These are phyloP conservation scores for Nixonia krombeini DNA, from an alignment of 1,140 invertebrate species.

Conservation along the genomic window DNA sequence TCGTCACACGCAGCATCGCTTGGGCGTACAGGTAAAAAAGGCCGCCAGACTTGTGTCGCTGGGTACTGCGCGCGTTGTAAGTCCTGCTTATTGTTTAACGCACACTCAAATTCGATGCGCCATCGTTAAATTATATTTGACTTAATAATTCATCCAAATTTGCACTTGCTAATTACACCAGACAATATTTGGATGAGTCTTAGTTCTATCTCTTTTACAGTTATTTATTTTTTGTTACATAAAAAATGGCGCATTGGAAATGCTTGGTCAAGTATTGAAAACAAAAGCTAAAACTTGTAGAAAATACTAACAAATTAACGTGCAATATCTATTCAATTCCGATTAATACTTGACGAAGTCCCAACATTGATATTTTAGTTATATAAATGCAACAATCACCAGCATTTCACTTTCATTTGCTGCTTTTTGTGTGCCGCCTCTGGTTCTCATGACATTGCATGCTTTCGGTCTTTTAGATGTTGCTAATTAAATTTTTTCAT, in stretches of 20 bases:
- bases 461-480: conserved; percentile 13
- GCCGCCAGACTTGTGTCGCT: conserved; percentile 72
- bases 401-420: conserved; percentile 70
- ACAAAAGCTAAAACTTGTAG: conserved; percentile 9
- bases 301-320: conserved; percentile 32
- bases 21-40: conserved; percentile 92
- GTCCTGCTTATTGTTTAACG: conserved; percentile 73
- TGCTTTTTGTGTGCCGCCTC: conserved; percentile 68
- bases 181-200: too few relatives aligned
- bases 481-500: conserved; percentile 19
- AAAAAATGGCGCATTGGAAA: conserved; percentile 66
- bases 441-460: conserved; percentile 54
- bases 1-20: conserved; percentile 84
- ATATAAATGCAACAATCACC: conserved; percentile 57
- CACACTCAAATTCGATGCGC: conserved; percentile 63
- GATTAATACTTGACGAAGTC: conserved; percentile 69
- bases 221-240: too few relatives aligned
- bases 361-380: conserved; percentile 63
- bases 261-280: conserved; percentile 69
- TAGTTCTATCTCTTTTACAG: too few relatives aligned
- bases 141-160: conserved; percentile 19
- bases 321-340: conserved; percentile 5
- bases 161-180: too few relatives aligned
- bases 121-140: too few relatives aligned
- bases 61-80: conserved; percentile 75